These are phyloP conservation scores for Coregonus clupeaformis DNA, from an alignment of 2,113 vertebrate genomes.

Conservation along the genomic window DNA sequence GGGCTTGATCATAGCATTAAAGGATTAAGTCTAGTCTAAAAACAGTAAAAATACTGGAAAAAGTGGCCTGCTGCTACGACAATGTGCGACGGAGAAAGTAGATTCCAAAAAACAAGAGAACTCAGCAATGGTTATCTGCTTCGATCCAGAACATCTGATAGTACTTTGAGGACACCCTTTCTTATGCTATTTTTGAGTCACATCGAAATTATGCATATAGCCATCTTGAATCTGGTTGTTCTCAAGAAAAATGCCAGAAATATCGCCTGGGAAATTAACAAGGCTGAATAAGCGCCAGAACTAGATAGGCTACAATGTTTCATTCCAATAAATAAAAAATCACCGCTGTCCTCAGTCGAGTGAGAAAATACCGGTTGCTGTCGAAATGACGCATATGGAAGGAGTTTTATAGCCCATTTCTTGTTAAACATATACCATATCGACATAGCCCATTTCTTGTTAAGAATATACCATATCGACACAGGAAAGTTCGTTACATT, in stretches of 20 bases:
- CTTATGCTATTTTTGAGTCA: constrained; percentile 5
- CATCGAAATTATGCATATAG: constrained; percentile 25
- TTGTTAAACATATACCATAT: not conserved
- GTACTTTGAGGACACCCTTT: not conserved
- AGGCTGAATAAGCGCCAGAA: not conserved
- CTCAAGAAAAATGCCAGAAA: not conserved
- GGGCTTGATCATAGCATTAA: not conserved
- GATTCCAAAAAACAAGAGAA: not conserved
- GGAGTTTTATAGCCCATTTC: not conserved
- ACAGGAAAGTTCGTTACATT: not conserved
- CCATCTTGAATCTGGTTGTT: constrained; percentile 51
- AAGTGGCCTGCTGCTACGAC: not conserved
- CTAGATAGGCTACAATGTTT: not conserved
- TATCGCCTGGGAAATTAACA: constrained; percentile 9
- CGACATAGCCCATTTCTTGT: not conserved
- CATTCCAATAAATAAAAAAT: not conserved
- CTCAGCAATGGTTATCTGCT: constrained; percentile 23
- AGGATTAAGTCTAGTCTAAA: not conserved
- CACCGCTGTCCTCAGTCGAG: not conserved
- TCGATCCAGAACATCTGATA: constrained; percentile 26
- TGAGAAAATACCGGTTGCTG: not conserved
- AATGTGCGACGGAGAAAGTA: not conserved
- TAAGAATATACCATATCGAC: not conserved
- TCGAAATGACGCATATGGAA: not conserved
- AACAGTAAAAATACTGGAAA: not conserved